These are phyloP conservation scores for Choloepus didactylus DNA, from an alignment of 2,797 vertebrate species.

Conservation along the genomic window DNA sequence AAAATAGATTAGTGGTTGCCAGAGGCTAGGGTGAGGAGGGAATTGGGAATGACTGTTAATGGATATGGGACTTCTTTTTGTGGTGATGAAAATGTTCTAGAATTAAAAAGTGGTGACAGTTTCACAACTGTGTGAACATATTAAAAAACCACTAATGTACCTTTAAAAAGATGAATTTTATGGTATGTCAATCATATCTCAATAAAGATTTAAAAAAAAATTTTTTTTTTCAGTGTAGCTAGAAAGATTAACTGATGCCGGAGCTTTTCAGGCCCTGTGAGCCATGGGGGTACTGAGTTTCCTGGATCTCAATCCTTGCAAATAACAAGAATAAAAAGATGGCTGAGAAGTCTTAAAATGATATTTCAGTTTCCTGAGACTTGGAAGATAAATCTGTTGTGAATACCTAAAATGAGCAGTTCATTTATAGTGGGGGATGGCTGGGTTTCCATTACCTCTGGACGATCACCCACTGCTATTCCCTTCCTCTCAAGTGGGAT, in stretches of 20 bases:
- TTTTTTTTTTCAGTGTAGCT: neutral
- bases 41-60: neutral
- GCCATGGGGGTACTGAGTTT: neutral
- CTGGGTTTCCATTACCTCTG: neutral
- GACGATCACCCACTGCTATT: neutral
- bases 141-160: neutral
- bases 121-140: neutral
- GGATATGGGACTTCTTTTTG: neutral
- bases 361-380: neutral
- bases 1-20: neutral
- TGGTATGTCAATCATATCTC: neutral
- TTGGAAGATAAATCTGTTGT: neutral
- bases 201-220: neutral
- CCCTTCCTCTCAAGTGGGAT: neutral
- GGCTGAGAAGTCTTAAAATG: neutral
- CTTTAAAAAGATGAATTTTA: neutral
- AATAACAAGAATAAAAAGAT: slow-evolving; percentile 27
- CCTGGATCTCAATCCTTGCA: neutral
- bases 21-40: neutral
- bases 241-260: neutral
- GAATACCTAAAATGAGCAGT: neutral
- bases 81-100: neutral
- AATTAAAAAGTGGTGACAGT: neutral
- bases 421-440: no score
- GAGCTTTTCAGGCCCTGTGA: neutral